A percentile compares a stretch with the other conserved stretches of the same genome.
Conservation (phyloP, 2,113 vertebrate genomes). For the Rhea pennata region DNA sequence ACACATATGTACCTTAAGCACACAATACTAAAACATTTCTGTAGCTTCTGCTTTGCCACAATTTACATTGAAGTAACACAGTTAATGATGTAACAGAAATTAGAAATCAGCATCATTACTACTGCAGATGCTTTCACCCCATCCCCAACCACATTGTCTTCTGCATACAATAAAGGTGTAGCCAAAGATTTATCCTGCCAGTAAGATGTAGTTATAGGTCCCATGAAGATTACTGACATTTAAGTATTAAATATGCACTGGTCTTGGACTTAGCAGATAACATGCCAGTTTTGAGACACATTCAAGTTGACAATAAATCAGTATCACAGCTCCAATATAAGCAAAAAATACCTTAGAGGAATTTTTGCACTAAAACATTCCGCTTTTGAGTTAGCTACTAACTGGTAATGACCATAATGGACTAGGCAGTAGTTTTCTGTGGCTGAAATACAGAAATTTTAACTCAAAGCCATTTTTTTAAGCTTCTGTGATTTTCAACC, state of each 20-base stretch:
- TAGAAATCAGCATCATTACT: neutral
- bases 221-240: conserved; percentile 55
- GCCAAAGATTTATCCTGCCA: conserved; percentile 49
- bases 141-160: neutral
- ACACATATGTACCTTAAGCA: neutral
- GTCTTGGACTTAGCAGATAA: conserved; percentile 68
- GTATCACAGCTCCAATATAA: conserved; percentile 36
- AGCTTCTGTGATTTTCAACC: neutral
- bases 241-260: conserved; percentile 56
- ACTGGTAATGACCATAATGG: conserved; percentile 32
- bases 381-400: conserved; percentile 24
- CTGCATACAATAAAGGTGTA: conserved; percentile 20
- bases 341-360: conserved; percentile 37
- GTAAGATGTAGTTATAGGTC: conserved; percentile 42
- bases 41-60: neutral
- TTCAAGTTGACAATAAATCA: conserved; percentile 49
- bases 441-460: neutral
- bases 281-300: conserved; percentile 64
- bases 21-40: neutral
- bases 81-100: neutral
- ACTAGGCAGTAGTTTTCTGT: neutral
- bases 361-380: neutral
- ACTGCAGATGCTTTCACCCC: neutral
- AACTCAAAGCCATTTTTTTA: neutral
- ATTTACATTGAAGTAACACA: neutral